Conservation (phyloP, 2,797 vertebrate genomes). For the Acanthurus tractus region DNA sequence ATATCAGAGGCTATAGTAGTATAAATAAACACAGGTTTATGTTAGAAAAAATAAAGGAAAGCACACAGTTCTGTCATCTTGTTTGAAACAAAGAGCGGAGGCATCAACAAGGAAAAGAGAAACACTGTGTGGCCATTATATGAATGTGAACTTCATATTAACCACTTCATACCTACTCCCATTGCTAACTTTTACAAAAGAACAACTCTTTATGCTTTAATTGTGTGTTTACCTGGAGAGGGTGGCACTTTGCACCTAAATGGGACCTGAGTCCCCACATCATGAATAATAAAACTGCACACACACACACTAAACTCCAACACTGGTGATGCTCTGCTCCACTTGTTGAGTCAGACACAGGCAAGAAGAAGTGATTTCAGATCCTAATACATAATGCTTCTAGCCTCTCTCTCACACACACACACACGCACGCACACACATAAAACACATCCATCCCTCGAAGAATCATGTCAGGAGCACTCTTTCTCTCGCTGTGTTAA, state of each 20-base stretch:
- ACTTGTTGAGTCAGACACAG: conserved; percentile 30
- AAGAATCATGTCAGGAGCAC: conserved; percentile 51
- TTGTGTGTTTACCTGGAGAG: not conserved
- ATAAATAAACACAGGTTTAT: conserved; percentile 17
- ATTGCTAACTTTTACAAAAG: not conserved
- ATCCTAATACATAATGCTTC: conserved; percentile 27
- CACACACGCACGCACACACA: conserved; percentile 21
- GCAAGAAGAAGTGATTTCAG: conserved; percentile 22
- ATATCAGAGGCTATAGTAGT: conserved; percentile 1
- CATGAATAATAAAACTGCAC: not conserved
- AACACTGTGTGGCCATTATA: not conserved
- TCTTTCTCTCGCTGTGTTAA: conserved; percentile 38
- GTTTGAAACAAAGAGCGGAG: too few relatives aligned
- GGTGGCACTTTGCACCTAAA: not conserved
- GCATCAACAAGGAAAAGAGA: not conserved
- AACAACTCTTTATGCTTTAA: not conserved
- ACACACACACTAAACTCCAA: conserved; percentile 12
- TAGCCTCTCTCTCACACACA: not conserved
- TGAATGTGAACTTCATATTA: too few relatives aligned
- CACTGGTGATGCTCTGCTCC: conserved; percentile 18
- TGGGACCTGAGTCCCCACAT: not conserved
- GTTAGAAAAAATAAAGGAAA: conserved; percentile 11
- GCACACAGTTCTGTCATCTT: not conserved
- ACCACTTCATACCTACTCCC: not conserved
- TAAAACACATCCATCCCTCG: conserved; percentile 24